These are phyloP conservation scores for Branchellion lobata DNA, from an alignment of 2,888 invertebrate species.

Conservation along the genomic window DNA sequence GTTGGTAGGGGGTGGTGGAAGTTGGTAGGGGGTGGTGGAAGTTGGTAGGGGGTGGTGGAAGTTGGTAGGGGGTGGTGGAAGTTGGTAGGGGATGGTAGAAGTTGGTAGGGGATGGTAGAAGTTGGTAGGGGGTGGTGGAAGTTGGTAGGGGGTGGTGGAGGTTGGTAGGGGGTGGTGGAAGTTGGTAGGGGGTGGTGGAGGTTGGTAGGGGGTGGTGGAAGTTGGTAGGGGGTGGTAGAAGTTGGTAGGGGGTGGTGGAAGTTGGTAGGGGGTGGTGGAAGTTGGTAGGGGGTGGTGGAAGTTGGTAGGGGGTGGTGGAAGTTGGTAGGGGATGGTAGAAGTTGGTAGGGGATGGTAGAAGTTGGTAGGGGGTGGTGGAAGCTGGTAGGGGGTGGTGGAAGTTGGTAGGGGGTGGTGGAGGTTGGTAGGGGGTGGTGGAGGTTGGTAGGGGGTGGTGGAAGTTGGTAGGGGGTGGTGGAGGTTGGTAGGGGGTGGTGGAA, in stretches of 20 bases:
- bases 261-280: neutral
- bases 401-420: neutral
- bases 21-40: no score
- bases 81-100: no score
- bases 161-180: no score
- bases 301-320: neutral
- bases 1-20: no score
- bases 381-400: slow-evolving; percentile 62
- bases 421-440: no score
- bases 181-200: neutral
- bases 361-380: slow-evolving; percentile 67
- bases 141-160: slow-evolving; percentile 62
- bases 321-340: neutral
- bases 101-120: no score
- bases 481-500: neutral
- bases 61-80: no score
- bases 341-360: neutral
- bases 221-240: neutral
- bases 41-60: neutral
- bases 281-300: neutral
- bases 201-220: no score
- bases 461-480: neutral
- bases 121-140: no score
- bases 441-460: neutral
- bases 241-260: neutral